phyloP scores from a whole-genome alignment of 2,888 invertebrate genomes.

The Hirtodrosophila duncani region DNA sequence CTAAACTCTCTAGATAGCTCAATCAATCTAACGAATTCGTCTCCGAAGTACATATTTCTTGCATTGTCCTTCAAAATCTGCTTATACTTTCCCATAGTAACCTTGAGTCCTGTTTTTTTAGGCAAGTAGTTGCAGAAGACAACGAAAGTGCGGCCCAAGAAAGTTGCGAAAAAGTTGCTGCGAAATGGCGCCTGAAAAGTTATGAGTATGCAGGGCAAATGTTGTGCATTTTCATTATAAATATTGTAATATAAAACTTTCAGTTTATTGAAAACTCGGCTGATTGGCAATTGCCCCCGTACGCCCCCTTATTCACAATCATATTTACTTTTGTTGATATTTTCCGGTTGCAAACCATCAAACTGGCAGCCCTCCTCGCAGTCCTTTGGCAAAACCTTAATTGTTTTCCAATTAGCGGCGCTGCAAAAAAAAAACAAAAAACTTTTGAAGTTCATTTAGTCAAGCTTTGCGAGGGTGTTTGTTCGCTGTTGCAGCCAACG shows the following conservation, averaged over 20 bases:
- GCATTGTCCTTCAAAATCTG: too few relatives aligned
- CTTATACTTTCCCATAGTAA: too few relatives aligned
- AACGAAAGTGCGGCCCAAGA: constrained; percentile 17
- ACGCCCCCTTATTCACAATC: too few relatives aligned
- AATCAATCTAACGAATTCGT: too few relatives aligned
- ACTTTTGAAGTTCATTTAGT: constrained; percentile 62
- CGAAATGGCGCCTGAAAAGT: constrained; percentile 4
- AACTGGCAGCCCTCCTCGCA: neutral
- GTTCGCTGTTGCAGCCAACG: constrained; percentile 33
- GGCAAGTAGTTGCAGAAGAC: too few relatives aligned
- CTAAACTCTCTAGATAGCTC: too few relatives aligned
- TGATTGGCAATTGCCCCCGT: too few relatives aligned
- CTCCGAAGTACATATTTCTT: too few relatives aligned
- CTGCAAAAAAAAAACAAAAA: constrained; percentile 19
- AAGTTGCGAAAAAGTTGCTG: constrained; percentile 35
- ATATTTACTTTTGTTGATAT: too few relatives aligned
- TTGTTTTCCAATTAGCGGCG: constrained; percentile 63
- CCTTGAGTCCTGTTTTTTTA: too few relatives aligned
- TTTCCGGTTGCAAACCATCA: too few relatives aligned
- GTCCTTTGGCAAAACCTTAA: constrained; percentile 42
- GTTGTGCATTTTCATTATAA: constrained; percentile 39
- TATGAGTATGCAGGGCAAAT: constrained; percentile 15
- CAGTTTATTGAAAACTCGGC: constrained; percentile 15
- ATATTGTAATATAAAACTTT: constrained; percentile 22
- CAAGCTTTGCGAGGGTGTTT: constrained; percentile 8